These are phyloP conservation scores for Colaptes auratus DNA, from an alignment of 2,113 vertebrate species.

Conservation along the genomic window DNA sequence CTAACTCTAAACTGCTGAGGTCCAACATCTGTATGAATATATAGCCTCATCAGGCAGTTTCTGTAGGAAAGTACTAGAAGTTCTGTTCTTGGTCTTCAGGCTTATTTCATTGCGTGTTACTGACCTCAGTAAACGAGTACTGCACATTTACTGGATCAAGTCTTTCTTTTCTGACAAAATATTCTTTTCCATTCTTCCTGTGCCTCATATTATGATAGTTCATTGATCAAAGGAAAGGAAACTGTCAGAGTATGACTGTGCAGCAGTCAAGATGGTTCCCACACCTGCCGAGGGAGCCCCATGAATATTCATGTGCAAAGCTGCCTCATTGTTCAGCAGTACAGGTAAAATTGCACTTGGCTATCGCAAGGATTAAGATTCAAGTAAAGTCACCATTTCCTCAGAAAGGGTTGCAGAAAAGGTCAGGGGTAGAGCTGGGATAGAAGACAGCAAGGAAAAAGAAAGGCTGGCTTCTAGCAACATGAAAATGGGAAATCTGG, in stretches of 20 bases:
- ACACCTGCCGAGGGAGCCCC: not conserved
- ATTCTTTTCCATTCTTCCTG: not conserved
- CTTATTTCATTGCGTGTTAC: not conserved
- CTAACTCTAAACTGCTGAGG: not conserved
- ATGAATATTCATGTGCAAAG: not conserved
- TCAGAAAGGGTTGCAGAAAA: not conserved
- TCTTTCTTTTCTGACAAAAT: not conserved
- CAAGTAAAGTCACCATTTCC: not conserved
- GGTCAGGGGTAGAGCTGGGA: not conserved
- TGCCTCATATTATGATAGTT: not conserved
- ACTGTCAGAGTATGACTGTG: not conserved
- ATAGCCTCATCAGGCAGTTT: not conserved
- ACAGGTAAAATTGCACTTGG: not conserved
- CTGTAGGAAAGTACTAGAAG: not conserved
- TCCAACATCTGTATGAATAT: not conserved
- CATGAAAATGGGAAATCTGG: not conserved
- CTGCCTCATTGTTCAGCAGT: not conserved
- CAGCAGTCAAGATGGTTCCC: not conserved
- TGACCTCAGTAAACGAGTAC: not conserved
- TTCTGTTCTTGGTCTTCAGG: not conserved
- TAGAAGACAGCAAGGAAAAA: not conserved
- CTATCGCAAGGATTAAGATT: not conserved
- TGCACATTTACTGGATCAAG: not conserved
- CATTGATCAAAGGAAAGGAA: constrained; percentile 34
- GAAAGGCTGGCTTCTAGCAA: not conserved